A percentile compares a stretch with the other conserved stretches of the same genome.
phyloP scores from a whole-genome alignment of 2,888 invertebrate genomes.

The Physocephala rufipes region DNA sequence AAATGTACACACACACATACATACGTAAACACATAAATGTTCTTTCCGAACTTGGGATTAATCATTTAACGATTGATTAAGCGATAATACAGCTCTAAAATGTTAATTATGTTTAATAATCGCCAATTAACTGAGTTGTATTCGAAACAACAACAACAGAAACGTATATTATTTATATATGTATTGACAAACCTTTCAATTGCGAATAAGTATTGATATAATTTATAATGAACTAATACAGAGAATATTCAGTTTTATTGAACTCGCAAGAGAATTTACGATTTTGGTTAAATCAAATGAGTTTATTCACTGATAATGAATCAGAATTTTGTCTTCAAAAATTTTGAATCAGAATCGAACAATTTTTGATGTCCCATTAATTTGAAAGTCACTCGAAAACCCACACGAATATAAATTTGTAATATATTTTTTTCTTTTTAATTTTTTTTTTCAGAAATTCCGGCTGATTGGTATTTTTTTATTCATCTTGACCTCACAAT shows the following conservation, averaged over 20 bases:
- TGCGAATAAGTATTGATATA: background rate
- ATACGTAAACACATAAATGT: too few species aligned
- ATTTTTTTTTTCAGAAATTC: slow-evolving; percentile 50
- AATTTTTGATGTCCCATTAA: background rate
- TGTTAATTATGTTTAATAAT: too few species aligned
- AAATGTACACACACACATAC: too few species aligned
- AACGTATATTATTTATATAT: background rate
- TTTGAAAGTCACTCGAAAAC: background rate
- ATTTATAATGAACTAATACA: background rate
- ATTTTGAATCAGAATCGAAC: background rate
- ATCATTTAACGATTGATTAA: too few species aligned
- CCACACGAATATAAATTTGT: background rate
- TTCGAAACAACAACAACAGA: too few species aligned
- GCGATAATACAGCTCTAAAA: too few species aligned
- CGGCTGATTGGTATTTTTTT: slow-evolving; percentile 48
- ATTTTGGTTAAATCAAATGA: background rate
- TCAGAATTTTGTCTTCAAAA: background rate
- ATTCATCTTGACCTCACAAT: slow-evolving; percentile 43
- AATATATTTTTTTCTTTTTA: background rate
- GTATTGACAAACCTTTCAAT: background rate
- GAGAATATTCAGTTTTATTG: background rate
- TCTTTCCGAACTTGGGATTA: too few species aligned
- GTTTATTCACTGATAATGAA: slow-evolving; percentile 15
- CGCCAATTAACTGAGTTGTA: too few species aligned
- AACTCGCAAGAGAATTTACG: background rate